phyloP scores from a whole-genome alignment of 1,140 invertebrate species.

The Pachyrhynchus sulphureomaculatus region DNA sequence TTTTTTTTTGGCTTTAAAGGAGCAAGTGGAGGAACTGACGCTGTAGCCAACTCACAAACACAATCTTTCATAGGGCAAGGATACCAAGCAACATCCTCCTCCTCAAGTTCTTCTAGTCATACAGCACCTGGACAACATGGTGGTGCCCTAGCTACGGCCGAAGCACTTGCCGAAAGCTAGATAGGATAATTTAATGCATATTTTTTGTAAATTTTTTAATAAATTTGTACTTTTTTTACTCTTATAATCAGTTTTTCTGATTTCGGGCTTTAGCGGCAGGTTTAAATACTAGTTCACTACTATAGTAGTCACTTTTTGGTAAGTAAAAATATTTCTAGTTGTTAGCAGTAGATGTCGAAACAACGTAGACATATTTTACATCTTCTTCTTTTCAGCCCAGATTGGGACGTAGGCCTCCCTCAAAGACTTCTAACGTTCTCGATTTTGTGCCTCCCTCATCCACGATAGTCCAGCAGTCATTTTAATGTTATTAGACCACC shows the following conservation, averaged over 20 bases:
- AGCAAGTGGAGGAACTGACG: constrained; percentile 12
- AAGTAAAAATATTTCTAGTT: too few species aligned
- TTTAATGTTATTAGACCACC: too few species aligned
- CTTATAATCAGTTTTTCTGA: background rate
- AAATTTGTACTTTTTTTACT: background rate
- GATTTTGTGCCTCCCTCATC: too few species aligned
- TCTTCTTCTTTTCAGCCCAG: too few species aligned
- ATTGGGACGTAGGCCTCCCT: too few species aligned
- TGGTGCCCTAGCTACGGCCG: constrained; percentile 8
- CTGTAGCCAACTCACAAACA: constrained; percentile 22
- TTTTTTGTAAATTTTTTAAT: background rate
- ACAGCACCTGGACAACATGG: background rate
- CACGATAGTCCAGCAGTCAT: too few species aligned
- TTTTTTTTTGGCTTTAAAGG: background rate
- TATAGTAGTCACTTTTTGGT: too few species aligned
- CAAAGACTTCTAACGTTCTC: too few species aligned
- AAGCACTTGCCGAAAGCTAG: constrained; percentile 6
- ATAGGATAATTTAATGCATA: too few species aligned
- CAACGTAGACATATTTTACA: too few species aligned
- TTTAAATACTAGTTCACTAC: too few species aligned
- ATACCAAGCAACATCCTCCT: constrained; percentile 21
- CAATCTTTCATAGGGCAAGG: constrained; percentile 20
- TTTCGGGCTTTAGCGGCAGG: background rate
- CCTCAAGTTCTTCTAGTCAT: constrained; percentile 17
- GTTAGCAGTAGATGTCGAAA: too few species aligned